Base-by-base conservation (phyloP, 2,888 invertebrate genomes). In the Lycaena phlaeas region DNA sequence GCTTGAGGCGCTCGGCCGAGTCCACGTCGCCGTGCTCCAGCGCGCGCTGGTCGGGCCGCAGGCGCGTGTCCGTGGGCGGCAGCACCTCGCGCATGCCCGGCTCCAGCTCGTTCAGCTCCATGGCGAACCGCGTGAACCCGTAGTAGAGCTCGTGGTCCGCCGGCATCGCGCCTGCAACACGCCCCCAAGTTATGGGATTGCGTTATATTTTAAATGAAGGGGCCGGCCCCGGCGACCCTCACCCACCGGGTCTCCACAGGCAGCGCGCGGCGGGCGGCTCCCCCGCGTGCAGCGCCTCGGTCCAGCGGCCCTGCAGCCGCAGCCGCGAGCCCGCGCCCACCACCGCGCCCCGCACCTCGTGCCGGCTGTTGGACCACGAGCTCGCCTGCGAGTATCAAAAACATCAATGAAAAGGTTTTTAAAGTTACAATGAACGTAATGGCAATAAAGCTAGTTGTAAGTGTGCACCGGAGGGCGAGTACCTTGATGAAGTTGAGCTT, bases 401-500 rank as follows among this genome's bases (percentile, higher is more conserved):
- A n/a, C n/a, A n/a, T n/a, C n/a, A n/a, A n/a, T n/a, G n/a, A n/a
- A n/a, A n/a, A n/a, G n/a, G n/a, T n/a, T n/a, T n/a, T n/a, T n/a
- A n/a, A n/a, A n/a, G n/a, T n/a, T n/a, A n/a, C n/a, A n/a, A n/a
- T n/a, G n/a, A n/a, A n/a, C n/a, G n/a, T n/a, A n/a, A n/a, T n/a
- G n/a, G n/a, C n/a, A n/a, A n/a, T n/a, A n/a, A n/a, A n/a, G n/a
- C n/a, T n/a, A n/a, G n/a, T n/a, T n/a, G n/a, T n/a, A n/a, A n/a
- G n/a, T n/a, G n/a, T n/a, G n/a, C n/a, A n/a, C n/a, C n/a, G 10
- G 25, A 14, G 10, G 14, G 6, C 53, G 10, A 38, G 66, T 74
- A 93, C 93, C 87, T 94, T 94, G 3, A 91, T 87, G 65, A 94
- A 94, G 46, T 92, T 92, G 31, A 94, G 86, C 72, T 92, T 93